Evolutionary conservation across 2,888 invertebrate species (phyloP).

Genomic region (Eulithis testata): DNA sequence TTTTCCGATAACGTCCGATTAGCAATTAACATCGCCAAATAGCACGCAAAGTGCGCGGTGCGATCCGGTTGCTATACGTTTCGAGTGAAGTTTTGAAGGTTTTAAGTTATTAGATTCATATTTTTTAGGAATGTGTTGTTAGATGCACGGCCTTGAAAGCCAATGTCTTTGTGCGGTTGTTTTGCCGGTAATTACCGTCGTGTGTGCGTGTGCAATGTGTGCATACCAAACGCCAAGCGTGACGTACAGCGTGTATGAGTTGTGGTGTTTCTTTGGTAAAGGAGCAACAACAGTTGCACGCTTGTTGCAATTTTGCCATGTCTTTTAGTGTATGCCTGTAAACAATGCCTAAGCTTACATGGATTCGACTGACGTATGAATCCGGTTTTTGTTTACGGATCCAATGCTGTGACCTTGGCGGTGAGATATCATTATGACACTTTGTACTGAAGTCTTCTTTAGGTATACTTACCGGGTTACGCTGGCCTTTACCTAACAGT

Average conservation of each 20-base stretch:
- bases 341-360: constrained; percentile 58
- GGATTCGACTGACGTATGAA: constrained; percentile 67
- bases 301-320: constrained; percentile 51
- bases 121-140: constrained; percentile 73
- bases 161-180: constrained; percentile 58
- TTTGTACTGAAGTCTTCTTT: constrained; percentile 41
- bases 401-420: constrained; percentile 71
- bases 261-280: constrained; percentile 57
- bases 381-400: constrained; percentile 77
- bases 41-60: constrained; percentile 66
- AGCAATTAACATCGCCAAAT: constrained; percentile 70
- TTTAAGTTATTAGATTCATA: constrained; percentile 50
- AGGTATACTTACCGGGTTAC: constrained; percentile 31
- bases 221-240: constrained; percentile 53
- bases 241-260: constrained; percentile 47
- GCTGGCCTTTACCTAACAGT: constrained; percentile 32
- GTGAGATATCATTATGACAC: constrained; percentile 56
- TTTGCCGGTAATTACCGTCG: constrained; percentile 60
- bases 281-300: constrained; percentile 60
- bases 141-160: constrained; percentile 67
- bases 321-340: constrained; percentile 54
- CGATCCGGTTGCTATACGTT: constrained; percentile 51
- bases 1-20: constrained; percentile 71
- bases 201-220: constrained; percentile 64
- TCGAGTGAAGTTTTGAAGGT: constrained; percentile 63